These are phyloP conservation scores for Macroteleia sp. DNA, from an alignment of 2,888 invertebrate genomes.

Conservation along the genomic window DNA sequence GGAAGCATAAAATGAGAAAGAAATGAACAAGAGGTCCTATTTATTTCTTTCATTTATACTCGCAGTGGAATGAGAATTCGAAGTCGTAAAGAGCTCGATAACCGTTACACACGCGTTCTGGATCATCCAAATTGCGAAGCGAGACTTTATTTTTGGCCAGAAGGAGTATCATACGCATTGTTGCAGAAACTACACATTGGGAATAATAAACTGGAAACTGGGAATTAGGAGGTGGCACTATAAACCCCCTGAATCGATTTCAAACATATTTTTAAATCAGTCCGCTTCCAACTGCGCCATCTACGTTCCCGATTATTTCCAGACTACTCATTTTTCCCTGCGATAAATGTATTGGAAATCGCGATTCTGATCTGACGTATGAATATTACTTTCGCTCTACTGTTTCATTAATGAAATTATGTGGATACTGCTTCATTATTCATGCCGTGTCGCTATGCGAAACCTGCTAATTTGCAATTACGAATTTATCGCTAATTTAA, in stretches of 20 bases:
- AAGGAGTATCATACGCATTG: conserved; percentile 17
- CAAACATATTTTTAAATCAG: conserved; percentile 28
- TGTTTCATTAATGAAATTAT: conserved; percentile 38
- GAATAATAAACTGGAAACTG: no score
- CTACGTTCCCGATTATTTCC: conserved; percentile 38
- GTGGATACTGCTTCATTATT: conserved; percentile 32
- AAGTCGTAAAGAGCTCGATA: conserved; percentile 45
- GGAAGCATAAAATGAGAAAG: conserved; percentile 11
- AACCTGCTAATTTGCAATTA: conserved; percentile 26
- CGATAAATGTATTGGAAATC: conserved; percentile 13
- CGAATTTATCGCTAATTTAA: conserved; percentile 31
- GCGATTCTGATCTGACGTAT: conserved; percentile 28
- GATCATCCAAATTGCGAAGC: conserved; percentile 38
- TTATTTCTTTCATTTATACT: conserved; percentile 13
- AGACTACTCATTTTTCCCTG: conserved; percentile 10
- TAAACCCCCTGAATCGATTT: conserved; percentile 3
- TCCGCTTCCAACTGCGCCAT: conserved; percentile 3
- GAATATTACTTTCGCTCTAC: conserved; percentile 44
- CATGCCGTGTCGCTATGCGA: conserved; percentile 20
- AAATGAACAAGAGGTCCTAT: conserved; percentile 14
- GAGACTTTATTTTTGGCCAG: conserved; percentile 25
- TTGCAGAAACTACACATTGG: conserved; percentile 10
- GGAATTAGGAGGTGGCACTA: not conserved
- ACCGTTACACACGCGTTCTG: conserved; percentile 33
- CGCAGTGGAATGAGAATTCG: conserved; percentile 36